These are phyloP conservation scores for Aphidius gifuensis DNA, from an alignment of 1,140 invertebrate genomes.

Conservation along the genomic window DNA sequence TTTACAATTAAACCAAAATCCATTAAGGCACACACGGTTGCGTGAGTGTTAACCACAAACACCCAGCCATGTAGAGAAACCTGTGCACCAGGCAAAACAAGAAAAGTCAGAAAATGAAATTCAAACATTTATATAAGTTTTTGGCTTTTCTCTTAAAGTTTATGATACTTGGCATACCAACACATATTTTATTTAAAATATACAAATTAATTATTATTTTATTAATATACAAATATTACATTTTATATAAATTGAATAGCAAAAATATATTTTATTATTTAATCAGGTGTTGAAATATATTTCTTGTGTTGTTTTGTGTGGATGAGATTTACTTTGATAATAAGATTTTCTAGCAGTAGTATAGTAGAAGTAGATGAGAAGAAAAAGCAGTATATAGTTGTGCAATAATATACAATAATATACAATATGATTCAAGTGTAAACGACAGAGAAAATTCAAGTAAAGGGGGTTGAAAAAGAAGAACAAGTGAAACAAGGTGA, in stretches of 20 bases:
- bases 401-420: too few species aligned
- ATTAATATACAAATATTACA: too few species aligned
- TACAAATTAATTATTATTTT: too few species aligned
- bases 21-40: constrained; percentile 44
- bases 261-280: too few species aligned
- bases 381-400: neutral
- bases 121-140: constrained; percentile 18
- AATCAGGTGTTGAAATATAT: too few species aligned
- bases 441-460: constrained; percentile 19
- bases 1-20: constrained; percentile 52
- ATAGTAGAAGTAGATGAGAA: constrained; percentile 13
- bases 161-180: constrained; percentile 1
- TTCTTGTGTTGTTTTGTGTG: constrained; percentile 37
- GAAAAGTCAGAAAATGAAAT: constrained; percentile 26
- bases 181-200: too few species aligned
- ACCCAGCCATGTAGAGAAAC: constrained; percentile 15
- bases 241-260: too few species aligned
- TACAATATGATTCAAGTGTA: neutral
- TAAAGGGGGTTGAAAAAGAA: constrained; percentile 31
- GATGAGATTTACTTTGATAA: constrained; percentile 53
- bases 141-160: constrained; percentile 15
- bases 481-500: constrained; percentile 26
- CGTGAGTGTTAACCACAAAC: constrained; percentile 28
- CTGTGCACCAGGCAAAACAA: constrained; percentile 12
- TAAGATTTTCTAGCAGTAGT: constrained; percentile 41